Evolutionary conservation across 2,888 invertebrate species (phyloP).

Genomic region (Lepas anatifera): DNA sequence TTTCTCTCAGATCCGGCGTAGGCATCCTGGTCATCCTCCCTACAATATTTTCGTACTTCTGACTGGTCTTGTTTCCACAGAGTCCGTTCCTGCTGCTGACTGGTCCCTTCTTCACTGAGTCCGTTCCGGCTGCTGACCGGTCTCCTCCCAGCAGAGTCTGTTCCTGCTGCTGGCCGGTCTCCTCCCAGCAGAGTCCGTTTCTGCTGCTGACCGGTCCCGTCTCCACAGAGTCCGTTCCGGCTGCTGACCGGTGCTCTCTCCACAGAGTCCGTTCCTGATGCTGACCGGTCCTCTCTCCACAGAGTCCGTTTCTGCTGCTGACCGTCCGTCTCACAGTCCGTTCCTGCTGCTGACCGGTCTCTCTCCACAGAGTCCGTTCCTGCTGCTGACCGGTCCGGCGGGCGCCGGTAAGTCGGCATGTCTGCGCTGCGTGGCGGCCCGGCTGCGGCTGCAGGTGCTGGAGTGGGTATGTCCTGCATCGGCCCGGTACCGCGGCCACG

Average conservation of each 20-base stretch:
- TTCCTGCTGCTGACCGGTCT: too few species aligned
- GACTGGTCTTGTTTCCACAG: background rate
- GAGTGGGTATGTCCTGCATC: background rate
- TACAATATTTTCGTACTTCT: too few species aligned
- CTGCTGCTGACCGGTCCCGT: too few species aligned
- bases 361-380: slow-evolving; percentile 35
- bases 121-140: slow-evolving; percentile 60
- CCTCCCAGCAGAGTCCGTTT: too few species aligned
- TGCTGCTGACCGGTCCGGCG: slow-evolving; percentile 67
- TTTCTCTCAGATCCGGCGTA: too few species aligned
- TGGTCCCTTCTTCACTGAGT: slow-evolving; percentile 45
- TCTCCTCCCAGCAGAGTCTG: slow-evolving; percentile 38
- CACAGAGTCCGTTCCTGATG: too few species aligned
- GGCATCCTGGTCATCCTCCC: too few species aligned
- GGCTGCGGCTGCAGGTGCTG: background rate
- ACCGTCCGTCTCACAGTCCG: too few species aligned
- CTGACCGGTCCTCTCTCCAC: too few species aligned
- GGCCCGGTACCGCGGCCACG: background rate
- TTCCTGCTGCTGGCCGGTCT: slow-evolving; percentile 67
- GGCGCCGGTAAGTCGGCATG: slow-evolving; percentile 74
- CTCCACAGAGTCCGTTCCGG: too few species aligned
- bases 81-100: slow-evolving; percentile 52
- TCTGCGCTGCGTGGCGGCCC: slow-evolving; percentile 42
- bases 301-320: too few species aligned
- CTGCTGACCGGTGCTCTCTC: too few species aligned